phyloP scores from a whole-genome alignment of 2,888 invertebrate species.

The Meliscaeva auricollis region DNA sequence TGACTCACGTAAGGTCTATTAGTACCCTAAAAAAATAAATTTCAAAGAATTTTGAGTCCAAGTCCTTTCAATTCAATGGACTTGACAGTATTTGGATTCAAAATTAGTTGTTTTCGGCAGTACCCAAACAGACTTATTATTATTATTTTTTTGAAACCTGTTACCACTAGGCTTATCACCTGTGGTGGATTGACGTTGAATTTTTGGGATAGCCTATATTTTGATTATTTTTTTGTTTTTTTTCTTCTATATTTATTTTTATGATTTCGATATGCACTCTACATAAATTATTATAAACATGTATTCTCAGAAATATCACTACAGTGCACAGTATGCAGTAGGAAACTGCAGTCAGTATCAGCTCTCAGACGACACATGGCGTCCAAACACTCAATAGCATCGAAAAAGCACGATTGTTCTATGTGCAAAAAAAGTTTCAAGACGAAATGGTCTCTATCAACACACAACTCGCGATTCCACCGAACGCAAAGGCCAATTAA shows the following conservation, averaged over 20 bases:
- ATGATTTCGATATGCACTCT: background rate
- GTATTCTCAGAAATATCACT: slow-evolving; percentile 75
- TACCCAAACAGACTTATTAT: no score
- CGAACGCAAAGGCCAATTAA: slow-evolving; percentile 80
- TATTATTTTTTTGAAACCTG: no score
- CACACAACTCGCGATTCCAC: slow-evolving; percentile 83
- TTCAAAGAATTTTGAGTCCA: no score
- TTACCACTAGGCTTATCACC: no score
- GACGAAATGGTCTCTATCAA: slow-evolving; percentile 84
- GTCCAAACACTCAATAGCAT: slow-evolving; percentile 82
- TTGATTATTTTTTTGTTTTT: background rate
- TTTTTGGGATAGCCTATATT: no score
- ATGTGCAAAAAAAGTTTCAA: slow-evolving; percentile 83
- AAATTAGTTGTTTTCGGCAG: no score
- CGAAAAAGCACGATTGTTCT: slow-evolving; percentile 81
- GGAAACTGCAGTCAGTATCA: slow-evolving; percentile 81
- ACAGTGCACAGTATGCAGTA: slow-evolving; percentile 81
- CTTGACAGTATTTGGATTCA: no score
- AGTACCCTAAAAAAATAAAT: no score
- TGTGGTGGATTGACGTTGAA: no score
- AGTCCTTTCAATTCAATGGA: no score
- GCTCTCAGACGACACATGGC: slow-evolving; percentile 82
- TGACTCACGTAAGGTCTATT: no score
- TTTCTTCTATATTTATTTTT: background rate
- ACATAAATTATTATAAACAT: slow-evolving; percentile 1